Conservation (phyloP, 2,888 invertebrate species). For the Ichneumoninae sp. region DNA sequence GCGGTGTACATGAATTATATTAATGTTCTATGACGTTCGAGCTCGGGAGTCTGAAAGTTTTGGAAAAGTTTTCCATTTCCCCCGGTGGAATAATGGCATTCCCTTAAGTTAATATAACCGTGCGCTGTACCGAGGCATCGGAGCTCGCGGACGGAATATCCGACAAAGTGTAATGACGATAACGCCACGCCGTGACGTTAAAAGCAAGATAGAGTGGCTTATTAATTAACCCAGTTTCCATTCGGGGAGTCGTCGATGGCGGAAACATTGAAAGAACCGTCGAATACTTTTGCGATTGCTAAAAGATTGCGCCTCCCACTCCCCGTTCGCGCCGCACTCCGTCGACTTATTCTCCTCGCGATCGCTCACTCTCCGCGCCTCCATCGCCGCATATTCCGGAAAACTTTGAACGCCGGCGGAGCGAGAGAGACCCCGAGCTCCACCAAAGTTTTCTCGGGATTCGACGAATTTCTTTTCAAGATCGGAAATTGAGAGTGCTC, state of each 20-base stretch:
- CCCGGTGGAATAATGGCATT: conserved; percentile 33
- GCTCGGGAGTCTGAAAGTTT: conserved; percentile 40
- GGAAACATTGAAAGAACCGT: conserved; percentile 43
- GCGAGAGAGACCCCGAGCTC: neutral
- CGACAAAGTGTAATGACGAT: conserved; percentile 46
- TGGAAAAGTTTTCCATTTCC: conserved; percentile 12
- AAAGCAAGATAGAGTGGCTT: conserved; percentile 37
- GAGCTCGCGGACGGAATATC: conserved; percentile 15
- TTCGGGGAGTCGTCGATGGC: conserved; percentile 28
- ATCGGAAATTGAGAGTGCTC: conserved; percentile 58
- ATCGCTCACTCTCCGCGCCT: conserved; percentile 33
- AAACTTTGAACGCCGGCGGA: conserved; percentile 30
- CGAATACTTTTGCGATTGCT: conserved; percentile 47
- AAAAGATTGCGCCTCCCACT: conserved; percentile 34
- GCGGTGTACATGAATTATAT: neutral
- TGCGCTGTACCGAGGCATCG: neutral
- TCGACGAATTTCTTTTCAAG: conserved; percentile 59
- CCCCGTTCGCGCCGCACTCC: neutral
- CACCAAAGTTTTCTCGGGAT: conserved; percentile 50
- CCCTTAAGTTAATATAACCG: conserved; percentile 6
- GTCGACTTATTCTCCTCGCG: conserved; percentile 5
- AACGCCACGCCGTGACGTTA: conserved; percentile 1
- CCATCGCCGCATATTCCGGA: conserved; percentile 51
- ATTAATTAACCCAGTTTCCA: conserved; percentile 54
- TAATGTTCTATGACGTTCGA: conserved; percentile 6